A percentile compares a stretch with the other conserved stretches of the same genome.
Evolutionary conservation across 2,888 invertebrate species (phyloP).

Genomic region (Ophion slaviceki): DNA sequence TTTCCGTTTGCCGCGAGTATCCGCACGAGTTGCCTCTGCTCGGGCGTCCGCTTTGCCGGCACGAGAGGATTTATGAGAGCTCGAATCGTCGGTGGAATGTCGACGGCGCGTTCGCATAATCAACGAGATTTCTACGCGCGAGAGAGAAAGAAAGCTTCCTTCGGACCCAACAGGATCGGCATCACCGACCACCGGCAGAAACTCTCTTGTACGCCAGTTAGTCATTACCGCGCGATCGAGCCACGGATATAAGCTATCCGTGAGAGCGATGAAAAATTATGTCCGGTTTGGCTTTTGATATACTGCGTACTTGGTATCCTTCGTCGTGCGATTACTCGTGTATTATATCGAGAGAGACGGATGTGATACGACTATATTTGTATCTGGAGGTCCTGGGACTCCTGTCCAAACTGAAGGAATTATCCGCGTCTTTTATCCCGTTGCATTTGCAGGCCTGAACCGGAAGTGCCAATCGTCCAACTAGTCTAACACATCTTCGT

Average conservation of each 20-base stretch:
- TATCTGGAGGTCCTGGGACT: neutral
- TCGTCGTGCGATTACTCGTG: constrained; percentile 59
- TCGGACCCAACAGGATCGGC: constrained; percentile 42
- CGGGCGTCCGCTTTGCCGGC: constrained; percentile 55
- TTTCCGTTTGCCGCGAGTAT: constrained; percentile 65
- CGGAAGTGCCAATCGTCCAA: neutral
- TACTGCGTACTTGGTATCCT: constrained; percentile 65
- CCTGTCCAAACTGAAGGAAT: constrained; percentile 24
- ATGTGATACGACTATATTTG: constrained; percentile 48
- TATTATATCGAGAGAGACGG: constrained; percentile 34
- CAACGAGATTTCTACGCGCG: constrained; percentile 66
- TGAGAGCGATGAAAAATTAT: constrained; percentile 65
- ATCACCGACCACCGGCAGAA: constrained; percentile 49
- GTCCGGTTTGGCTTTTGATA: constrained; percentile 66
- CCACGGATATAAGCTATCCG: constrained; percentile 64
- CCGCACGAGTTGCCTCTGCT: constrained; percentile 34
- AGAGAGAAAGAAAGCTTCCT: constrained; percentile 28
- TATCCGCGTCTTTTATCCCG: neutral
- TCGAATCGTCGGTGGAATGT: constrained; percentile 67
- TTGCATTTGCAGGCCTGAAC: neutral
- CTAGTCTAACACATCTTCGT: neutral
- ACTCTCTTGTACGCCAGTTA: constrained; percentile 60
- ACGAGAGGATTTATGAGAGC: constrained; percentile 67
- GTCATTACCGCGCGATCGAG: constrained; percentile 67
- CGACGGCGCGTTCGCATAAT: constrained; percentile 67